Base-by-base conservation (phyloP, 2,888 invertebrate species). In the Ferrisia virgata region DNA sequence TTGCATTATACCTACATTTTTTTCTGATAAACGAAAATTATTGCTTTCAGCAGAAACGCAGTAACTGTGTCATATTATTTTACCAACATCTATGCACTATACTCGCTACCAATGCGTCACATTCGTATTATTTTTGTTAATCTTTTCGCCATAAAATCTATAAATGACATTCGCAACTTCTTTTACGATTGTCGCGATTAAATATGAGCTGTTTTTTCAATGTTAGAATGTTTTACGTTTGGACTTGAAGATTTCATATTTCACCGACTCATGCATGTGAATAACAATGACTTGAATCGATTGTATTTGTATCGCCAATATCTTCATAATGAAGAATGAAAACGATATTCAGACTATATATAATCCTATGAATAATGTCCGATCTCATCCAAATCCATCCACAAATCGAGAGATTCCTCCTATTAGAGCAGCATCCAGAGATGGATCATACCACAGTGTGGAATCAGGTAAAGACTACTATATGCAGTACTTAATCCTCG, bases 321-420 rank as follows among this genome's bases (percentile, higher is more conserved):
- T 87, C 96, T 96, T 86, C 94, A 78, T 33, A 47, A 86, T 86
- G 85, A 86, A 84, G 81, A 85, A 82, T 58, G 85, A 85, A 79
- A 86, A 79, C 53, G 85, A 86, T 83, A 85, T 86, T 53, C 85
- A 84, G 11, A 86, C 85, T 8, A 86, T 86, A 76, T 86, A 85
- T 58, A 86, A 86, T 58, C 85, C 85, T 8, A 84, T 83, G 15
- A 84, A 85, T 28, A 79, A 79, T 28, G 64, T 84, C 40, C 79
- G 84, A 25, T 28, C 58, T 25, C 40, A 58, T 69, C 84, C 84
- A 18, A 84, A 84, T 78, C 18, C 76, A 11, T 13, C 33, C 25
- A 43, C 25, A 11, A 58, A 47, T 53, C 53, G 58, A 25, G 82
- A 82, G 9, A 58, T 64, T 58, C 43, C 69, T 64, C 80, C 79